Conservation (phyloP, 1,140 invertebrate genomes). For the Drosophila trapezifrons region DNA sequence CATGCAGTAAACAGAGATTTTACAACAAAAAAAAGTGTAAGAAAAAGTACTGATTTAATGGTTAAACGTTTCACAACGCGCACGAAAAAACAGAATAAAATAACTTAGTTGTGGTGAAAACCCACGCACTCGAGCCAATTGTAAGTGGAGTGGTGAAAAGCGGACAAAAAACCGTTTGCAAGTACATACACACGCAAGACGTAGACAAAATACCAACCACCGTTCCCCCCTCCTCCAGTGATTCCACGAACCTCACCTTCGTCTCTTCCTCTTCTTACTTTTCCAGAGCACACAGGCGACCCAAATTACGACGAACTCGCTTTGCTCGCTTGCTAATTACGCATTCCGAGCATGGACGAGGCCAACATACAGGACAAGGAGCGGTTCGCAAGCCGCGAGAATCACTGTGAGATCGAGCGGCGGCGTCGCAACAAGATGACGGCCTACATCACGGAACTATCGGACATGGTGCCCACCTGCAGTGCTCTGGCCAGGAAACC, state of each 20-base stretch:
- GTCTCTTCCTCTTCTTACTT: conserved; percentile 13
- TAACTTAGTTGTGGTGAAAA: conserved; percentile 24
- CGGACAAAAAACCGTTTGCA: conserved; percentile 10
- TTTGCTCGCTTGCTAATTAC: conserved; percentile 61
- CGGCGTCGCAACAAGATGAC: conserved; percentile 99
- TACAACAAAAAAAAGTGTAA: conserved; percentile 52
- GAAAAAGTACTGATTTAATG: conserved; percentile 51
- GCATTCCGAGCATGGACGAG: conserved; percentile 90
- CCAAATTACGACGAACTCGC: conserved; percentile 55
- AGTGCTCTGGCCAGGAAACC: conserved; percentile 98
- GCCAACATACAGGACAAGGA: conserved; percentile 97
- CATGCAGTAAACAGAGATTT: conserved; percentile 73
- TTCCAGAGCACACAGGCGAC: conserved; percentile 66
- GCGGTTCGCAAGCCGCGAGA: conserved; percentile 97
- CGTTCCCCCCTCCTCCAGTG: conserved; percentile 29
- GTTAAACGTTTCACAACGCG: conserved; percentile 25
- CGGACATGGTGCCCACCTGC: conserved; percentile 99
- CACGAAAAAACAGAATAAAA: conserved; percentile 4
- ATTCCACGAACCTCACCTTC: conserved; percentile 34
- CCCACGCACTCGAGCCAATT: not conserved
- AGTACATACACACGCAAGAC: conserved; percentile 49
- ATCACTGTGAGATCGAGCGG: conserved; percentile 99
- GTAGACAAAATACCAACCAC: conserved; percentile 76
- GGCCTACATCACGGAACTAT: conserved; percentile 99
- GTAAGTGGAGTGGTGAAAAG: conserved; percentile 7